These are phyloP conservation scores for Psilopogon haemacephalus DNA, from an alignment of 2,113 vertebrate genomes.

Conservation along the genomic window DNA sequence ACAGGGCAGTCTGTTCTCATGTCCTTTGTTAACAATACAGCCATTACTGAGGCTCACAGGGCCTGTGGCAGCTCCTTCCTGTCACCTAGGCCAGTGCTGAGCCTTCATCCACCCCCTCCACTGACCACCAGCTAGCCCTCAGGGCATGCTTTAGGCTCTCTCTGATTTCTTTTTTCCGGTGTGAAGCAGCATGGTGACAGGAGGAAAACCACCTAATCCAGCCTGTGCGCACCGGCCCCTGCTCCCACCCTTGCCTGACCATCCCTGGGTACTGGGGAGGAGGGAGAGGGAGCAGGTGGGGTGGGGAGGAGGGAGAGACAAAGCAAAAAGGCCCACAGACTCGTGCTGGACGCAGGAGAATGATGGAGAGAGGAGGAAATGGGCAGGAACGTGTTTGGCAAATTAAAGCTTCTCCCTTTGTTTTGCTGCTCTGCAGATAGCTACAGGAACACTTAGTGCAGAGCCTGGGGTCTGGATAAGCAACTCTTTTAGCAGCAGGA, in stretches of 20 bases:
- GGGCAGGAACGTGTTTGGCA: not conserved
- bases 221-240: not conserved
- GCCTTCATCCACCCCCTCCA: not conserved
- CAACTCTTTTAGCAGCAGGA: slow-evolving; percentile 52
- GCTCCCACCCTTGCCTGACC: not conserved
- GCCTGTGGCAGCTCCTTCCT: not conserved
- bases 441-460: slow-evolving; percentile 47
- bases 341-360: fast-evolving
- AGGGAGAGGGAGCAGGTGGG: not conserved
- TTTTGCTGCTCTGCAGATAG: slow-evolving; percentile 61
- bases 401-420: slow-evolving; percentile 50
- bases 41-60: not conserved
- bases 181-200: not conserved
- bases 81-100: fast-evolving
- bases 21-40: not conserved
- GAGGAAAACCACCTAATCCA: not conserved
- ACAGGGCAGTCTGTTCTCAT: not conserved
- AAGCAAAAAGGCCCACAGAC: not conserved
- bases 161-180: not conserved
- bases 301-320: not conserved
- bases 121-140: not conserved
- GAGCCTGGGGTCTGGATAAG: slow-evolving; percentile 9
- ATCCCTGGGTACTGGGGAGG: not conserved
- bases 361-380: slow-evolving; percentile 2
- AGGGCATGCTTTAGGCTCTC: not conserved